Conservation (phyloP, 2,888 invertebrate species). For the Cosmia pyralina region DNA sequence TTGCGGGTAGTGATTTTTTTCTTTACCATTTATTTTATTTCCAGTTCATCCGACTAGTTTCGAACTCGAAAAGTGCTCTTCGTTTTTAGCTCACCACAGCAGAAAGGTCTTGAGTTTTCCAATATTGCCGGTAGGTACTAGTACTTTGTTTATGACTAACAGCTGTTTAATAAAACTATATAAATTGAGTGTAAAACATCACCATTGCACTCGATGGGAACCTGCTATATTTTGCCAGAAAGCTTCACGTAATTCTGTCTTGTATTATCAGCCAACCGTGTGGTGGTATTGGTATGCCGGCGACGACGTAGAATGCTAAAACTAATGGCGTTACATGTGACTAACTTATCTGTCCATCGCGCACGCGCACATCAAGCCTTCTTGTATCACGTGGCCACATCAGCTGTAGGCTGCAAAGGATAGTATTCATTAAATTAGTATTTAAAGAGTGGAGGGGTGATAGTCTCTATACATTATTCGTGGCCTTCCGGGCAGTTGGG, state of each 20-base stretch:
- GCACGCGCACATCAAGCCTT: slow-evolving; percentile 67
- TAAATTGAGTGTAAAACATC: slow-evolving; percentile 25
- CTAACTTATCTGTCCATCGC: slow-evolving; percentile 73
- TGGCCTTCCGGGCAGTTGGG: too few species aligned
- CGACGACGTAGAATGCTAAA: slow-evolving; percentile 79
- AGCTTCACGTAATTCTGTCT: slow-evolving; percentile 27
- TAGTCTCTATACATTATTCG: too few species aligned
- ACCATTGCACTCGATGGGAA: slow-evolving; percentile 37
- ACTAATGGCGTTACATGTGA: slow-evolving; percentile 83
- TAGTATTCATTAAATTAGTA: neutral
- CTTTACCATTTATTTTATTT: neutral
- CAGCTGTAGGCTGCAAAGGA: slow-evolving; percentile 70
- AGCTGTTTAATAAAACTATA: slow-evolving; percentile 24
- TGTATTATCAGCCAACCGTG: neutral
- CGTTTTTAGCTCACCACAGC: neutral
- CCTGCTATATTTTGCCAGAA: slow-evolving; percentile 18
- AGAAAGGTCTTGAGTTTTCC: neutral
- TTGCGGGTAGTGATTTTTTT: neutral
- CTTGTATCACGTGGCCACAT: slow-evolving; percentile 67
- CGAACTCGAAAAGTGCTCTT: neutral
- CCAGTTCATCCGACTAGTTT: neutral
- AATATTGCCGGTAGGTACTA: neutral
- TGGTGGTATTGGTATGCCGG: slow-evolving; percentile 59
- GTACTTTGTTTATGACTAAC: slow-evolving; percentile 1
- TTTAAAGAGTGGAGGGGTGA: neutral